phyloP scores from a whole-genome alignment of 1,140 invertebrate genomes.

The Octopus sinensis region DNA sequence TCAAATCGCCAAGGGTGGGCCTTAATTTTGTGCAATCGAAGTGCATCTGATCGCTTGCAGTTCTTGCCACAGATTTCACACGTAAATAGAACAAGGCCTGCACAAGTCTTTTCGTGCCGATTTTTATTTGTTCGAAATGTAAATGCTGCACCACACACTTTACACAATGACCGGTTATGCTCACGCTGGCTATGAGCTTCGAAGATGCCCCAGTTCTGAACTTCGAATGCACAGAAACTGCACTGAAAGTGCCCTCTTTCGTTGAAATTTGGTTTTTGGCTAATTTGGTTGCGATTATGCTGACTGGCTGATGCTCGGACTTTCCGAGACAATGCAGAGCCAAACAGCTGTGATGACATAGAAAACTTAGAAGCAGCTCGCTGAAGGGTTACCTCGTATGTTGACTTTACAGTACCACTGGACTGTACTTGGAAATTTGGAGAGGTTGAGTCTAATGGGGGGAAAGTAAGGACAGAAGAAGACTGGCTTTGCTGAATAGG shows the following conservation, averaged over 20 bases:
- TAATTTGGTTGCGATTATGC: neutral
- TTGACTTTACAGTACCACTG: slow-evolving; percentile 1
- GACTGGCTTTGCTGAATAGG: neutral
- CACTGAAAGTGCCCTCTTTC: slow-evolving; percentile 13
- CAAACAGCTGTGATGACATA: slow-evolving; percentile 8
- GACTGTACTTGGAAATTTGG: slow-evolving; percentile 9
- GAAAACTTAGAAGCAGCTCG: slow-evolving; percentile 1
- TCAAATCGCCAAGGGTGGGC: slow-evolving; percentile 12
- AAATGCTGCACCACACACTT: slow-evolving; percentile 14
- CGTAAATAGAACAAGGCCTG: slow-evolving; percentile 7
- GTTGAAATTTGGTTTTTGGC: slow-evolving; percentile 11
- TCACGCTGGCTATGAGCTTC: slow-evolving; percentile 9
- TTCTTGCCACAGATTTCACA: slow-evolving; percentile 15
- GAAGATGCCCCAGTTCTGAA: slow-evolving; percentile 7
- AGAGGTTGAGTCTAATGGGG: neutral
- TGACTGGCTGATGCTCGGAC: neutral
- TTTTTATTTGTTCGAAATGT: slow-evolving; percentile 13
- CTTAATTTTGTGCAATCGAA: slow-evolving; percentile 9
- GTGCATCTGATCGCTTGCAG: slow-evolving; percentile 10
- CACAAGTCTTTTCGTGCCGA: slow-evolving; percentile 13
- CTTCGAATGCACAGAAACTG: slow-evolving; percentile 10
- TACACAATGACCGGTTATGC: slow-evolving; percentile 10
- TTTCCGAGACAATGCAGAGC: slow-evolving; percentile 1
- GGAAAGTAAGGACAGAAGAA: neutral
- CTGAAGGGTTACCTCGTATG: slow-evolving; percentile 2